phyloP scores from a whole-genome alignment of 2,797 vertebrate genomes.

The Pteropus rufus region DNA sequence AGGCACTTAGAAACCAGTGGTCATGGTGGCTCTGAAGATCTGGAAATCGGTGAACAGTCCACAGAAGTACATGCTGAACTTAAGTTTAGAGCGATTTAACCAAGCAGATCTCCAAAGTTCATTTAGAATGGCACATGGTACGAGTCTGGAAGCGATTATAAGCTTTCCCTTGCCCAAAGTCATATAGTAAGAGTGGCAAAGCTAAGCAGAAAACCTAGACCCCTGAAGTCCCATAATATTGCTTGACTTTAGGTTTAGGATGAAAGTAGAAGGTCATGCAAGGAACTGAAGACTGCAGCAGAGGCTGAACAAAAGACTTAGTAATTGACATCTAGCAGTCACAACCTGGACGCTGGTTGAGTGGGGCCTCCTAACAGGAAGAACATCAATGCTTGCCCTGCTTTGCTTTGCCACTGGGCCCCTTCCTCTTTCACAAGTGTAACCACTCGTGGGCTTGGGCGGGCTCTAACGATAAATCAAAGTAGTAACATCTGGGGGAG shows the following conservation, averaged over 20 bases:
- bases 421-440: not conserved
- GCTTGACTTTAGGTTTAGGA: not conserved
- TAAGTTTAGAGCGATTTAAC: not conserved
- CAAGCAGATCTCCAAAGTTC: not conserved
- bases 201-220: not conserved
- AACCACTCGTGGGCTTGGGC: too few relatives aligned
- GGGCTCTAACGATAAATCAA: not conserved
- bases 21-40: not conserved
- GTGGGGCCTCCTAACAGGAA: not conserved
- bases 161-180: not conserved
- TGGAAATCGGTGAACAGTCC: not conserved
- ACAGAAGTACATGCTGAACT: not conserved
- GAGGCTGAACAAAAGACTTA: not conserved
- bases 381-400: too few relatives aligned
- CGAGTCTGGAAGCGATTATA: not conserved
- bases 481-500: not conserved
- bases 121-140: not conserved
- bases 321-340: not conserved
- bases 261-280: not conserved
- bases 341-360: not conserved
- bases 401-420: not conserved
- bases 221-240: too few relatives aligned
- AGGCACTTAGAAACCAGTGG: not conserved
- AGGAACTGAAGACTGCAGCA: not conserved
- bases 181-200: not conserved